Percentiles rank a stretch among this genome's conserved stretches.
Conservation (phyloP, 2,797 vertebrate genomes). For the Ambastaia sidthimunki region DNA sequence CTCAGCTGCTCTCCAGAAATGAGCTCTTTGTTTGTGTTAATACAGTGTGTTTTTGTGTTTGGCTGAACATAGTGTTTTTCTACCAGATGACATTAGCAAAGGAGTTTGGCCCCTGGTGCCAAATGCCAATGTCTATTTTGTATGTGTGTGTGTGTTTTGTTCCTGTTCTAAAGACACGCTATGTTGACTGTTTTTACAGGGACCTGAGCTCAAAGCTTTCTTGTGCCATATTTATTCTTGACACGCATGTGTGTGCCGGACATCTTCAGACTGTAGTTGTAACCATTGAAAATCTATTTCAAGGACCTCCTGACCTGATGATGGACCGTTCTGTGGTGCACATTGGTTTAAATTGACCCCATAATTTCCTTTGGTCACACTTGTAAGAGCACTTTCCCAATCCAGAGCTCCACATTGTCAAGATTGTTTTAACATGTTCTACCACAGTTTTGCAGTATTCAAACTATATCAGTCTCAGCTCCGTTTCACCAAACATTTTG, state of each 20-base stretch:
- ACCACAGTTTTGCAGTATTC: neutral
- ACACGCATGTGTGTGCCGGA: neutral
- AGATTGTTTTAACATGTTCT: slow-evolving; percentile 1
- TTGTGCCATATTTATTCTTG: slow-evolving; percentile 9
- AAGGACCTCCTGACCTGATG: neutral
- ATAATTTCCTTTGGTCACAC: neutral
- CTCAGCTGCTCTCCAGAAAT: slow-evolving; percentile 56
- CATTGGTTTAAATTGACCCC: neutral
- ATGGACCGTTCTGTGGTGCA: neutral
- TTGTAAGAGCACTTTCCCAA: slow-evolving; percentile 19
- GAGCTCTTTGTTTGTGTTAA: slow-evolving; percentile 62
- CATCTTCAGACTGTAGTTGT: neutral
- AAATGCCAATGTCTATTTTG: slow-evolving; percentile 60
- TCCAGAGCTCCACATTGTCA: slow-evolving; percentile 17
- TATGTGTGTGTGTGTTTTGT: slow-evolving; percentile 47
- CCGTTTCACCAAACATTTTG: neutral
- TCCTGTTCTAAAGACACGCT: neutral
- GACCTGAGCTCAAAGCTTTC: neutral
- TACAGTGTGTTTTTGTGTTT: slow-evolving; percentile 65
- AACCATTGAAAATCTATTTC: neutral
- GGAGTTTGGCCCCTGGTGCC: slow-evolving; percentile 60
- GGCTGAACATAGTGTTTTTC: slow-evolving; percentile 61
- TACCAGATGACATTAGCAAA: slow-evolving; percentile 67
- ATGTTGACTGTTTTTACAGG: neutral
- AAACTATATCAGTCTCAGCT: neutral